These are phyloP conservation scores for Caradrina kadenii DNA, from an alignment of 2,888 invertebrate genomes.

Conservation along the genomic window DNA sequence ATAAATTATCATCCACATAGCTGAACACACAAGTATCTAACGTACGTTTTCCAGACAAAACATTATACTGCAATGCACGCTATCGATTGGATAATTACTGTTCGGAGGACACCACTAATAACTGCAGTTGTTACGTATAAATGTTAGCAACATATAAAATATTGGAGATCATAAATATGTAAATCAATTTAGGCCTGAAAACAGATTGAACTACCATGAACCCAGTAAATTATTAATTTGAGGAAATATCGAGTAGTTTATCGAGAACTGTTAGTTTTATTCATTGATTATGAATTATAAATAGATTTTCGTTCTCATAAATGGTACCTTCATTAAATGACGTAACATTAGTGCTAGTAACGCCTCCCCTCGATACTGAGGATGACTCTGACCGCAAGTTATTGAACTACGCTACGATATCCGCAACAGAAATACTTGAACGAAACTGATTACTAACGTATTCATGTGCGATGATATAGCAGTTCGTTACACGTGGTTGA, in stretches of 20 bases:
- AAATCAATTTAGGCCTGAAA: constrained; percentile 11
- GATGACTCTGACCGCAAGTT: constrained; percentile 41
- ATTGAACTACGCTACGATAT: constrained; percentile 44
- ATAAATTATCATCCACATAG: constrained; percentile 22
- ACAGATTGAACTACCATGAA: constrained; percentile 27
- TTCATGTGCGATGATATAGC: constrained; percentile 24
- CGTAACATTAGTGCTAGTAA: constrained; percentile 35
- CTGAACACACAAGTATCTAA: constrained; percentile 10
- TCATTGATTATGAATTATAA: constrained; percentile 53
- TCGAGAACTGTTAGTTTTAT: constrained; percentile 18
- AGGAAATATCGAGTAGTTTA: constrained; percentile 35
- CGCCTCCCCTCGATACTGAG: constrained; percentile 41
- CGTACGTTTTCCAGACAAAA: constrained; percentile 23
- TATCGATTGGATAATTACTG: constrained; percentile 60
- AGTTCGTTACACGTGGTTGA: neutral
- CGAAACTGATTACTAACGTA: constrained; percentile 27
- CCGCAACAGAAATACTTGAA: constrained; percentile 20
- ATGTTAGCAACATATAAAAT: constrained; percentile 20
- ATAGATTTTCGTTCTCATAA: constrained; percentile 36
- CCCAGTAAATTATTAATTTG: constrained; percentile 19
- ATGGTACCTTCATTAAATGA: constrained; percentile 15
- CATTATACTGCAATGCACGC: constrained; percentile 60
- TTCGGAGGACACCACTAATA: constrained; percentile 26
- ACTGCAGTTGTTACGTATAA: constrained; percentile 13
- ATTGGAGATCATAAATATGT: neutral